phyloP scores from a whole-genome alignment of 2,113 vertebrate species.

The Zootoca vivipara region DNA sequence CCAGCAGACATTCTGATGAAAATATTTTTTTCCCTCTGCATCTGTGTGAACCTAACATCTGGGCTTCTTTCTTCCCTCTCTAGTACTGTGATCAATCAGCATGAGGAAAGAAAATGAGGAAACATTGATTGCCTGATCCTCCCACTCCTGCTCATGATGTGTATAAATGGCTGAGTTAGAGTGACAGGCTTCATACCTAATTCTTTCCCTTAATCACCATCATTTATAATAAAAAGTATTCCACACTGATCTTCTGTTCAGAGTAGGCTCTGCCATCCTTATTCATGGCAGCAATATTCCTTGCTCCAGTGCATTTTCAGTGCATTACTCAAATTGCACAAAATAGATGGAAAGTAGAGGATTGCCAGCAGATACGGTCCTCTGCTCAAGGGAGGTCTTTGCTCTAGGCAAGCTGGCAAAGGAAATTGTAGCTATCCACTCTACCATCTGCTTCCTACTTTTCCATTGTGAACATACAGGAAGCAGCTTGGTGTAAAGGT shows the following conservation, averaged over 20 bases:
- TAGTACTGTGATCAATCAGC: constrained; percentile 17
- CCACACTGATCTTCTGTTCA: not conserved
- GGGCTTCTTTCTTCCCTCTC: not conserved
- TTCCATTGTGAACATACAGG: not conserved
- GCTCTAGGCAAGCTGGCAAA: not conserved
- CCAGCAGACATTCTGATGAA: not conserved
- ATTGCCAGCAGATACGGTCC: not conserved
- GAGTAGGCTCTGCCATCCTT: not conserved
- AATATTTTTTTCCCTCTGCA: not conserved
- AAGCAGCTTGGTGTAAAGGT: not conserved
- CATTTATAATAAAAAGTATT: constrained; percentile 19
- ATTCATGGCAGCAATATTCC: constrained; percentile 3
- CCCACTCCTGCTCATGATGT: constrained; percentile 5
- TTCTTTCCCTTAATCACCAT: constrained; percentile 4
- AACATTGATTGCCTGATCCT: constrained; percentile 26
- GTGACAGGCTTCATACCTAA: constrained; percentile 26
- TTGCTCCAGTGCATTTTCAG: not conserved
- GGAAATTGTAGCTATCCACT: not conserved
- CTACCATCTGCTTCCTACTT: not conserved
- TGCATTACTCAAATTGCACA: not conserved
- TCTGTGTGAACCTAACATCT: not conserved
- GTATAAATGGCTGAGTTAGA: constrained; percentile 23
- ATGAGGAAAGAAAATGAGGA: constrained; percentile 22
- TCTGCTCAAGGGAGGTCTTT: not conserved
- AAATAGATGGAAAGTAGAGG: constrained; percentile 5